A percentile compares a stretch with the other conserved stretches of the same genome.
Conservation (phyloP, 2,888 invertebrate species). For the Unio delphinus region DNA sequence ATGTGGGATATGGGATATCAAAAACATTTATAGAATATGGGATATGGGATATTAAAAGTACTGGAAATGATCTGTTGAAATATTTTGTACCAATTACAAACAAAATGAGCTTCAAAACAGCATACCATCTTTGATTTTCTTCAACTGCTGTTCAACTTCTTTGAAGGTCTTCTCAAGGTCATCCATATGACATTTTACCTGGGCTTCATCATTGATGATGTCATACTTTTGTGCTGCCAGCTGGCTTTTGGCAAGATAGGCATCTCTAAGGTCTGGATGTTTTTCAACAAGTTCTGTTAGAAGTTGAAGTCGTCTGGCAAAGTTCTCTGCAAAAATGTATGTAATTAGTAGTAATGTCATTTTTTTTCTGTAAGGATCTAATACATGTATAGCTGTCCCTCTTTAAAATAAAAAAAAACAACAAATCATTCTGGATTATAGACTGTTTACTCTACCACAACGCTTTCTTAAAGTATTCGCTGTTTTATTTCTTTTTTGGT, state of each 20-base stretch:
- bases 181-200: conserved; percentile 54
- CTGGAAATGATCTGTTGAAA: not conserved
- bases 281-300: conserved; percentile 51
- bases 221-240: conserved; percentile 61
- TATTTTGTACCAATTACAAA: no score
- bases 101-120: not conserved
- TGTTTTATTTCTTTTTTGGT: no score
- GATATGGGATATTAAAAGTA: no score
- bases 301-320: conserved; percentile 45
- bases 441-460: no score
- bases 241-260: conserved; percentile 58
- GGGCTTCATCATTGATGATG: conserved; percentile 55
- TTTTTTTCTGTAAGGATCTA: not conserved
- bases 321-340: conserved; percentile 45
- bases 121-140: conserved; percentile 43
- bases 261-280: conserved; percentile 57
- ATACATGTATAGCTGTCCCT: no score
- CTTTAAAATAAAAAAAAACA: no score
- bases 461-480: no score
- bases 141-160: conserved; percentile 49
- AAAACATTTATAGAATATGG: no score
- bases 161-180: conserved; percentile 47
- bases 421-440: no score
- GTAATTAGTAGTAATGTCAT: not conserved
- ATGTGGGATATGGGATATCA: no score